Evolutionary conservation across 2,797 vertebrate genomes (phyloP).

Genomic region (Danio kyathit): DNA sequence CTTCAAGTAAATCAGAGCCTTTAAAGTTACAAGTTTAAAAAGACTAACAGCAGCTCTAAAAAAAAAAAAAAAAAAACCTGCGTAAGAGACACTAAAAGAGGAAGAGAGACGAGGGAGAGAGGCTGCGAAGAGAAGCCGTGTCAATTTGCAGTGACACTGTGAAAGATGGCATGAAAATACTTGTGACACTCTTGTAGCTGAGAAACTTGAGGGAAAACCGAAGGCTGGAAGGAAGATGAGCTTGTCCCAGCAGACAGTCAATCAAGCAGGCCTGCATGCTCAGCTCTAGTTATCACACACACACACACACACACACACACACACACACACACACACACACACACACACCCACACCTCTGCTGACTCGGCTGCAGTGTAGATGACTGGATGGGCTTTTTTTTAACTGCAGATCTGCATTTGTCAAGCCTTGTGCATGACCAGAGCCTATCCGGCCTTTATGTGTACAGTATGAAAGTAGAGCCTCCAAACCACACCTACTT

Average conservation of each 20-base stretch:
- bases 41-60: background rate
- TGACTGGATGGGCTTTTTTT: slow-evolving; percentile 31
- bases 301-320: slow-evolving; percentile 21
- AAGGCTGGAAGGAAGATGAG: slow-evolving; percentile 11
- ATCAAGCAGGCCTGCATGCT: slow-evolving; percentile 43
- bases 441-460: no score
- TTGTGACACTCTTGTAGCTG: slow-evolving; percentile 35
- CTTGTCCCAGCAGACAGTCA: slow-evolving; percentile 24
- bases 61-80: background rate
- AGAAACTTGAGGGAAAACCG: slow-evolving; percentile 24
- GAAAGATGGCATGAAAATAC: slow-evolving; percentile 42
- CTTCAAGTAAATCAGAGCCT: background rate
- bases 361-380: slow-evolving; percentile 17
- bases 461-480: no score
- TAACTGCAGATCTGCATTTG: slow-evolving; percentile 32
- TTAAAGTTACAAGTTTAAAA: background rate
- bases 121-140: background rate
- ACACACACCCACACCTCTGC: slow-evolving; percentile 25
- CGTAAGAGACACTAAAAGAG: slow-evolving; percentile 9
- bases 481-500: no score
- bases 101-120: background rate
- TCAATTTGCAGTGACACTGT: slow-evolving; percentile 23
- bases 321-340: slow-evolving; percentile 20
- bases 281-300: slow-evolving; percentile 40
- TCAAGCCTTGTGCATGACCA: background rate